Conservation (phyloP, 2,888 invertebrate species). For the Lycia hirtaria region DNA sequence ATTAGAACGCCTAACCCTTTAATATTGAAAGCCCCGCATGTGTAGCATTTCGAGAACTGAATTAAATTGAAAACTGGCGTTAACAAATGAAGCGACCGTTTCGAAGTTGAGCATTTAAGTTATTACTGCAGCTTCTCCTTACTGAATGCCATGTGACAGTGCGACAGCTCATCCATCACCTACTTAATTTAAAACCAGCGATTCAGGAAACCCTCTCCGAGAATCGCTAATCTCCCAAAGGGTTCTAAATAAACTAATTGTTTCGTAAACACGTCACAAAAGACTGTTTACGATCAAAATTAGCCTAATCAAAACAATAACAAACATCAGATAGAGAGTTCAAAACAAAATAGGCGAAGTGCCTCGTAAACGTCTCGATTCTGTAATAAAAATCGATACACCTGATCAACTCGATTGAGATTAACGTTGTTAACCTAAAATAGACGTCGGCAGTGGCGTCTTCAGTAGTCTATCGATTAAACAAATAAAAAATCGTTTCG, state of each 20-base stretch:
- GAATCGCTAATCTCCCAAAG: slow-evolving; percentile 72
- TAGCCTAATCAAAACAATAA: slow-evolving; percentile 63
- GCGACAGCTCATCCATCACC: slow-evolving; percentile 81
- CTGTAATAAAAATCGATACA: slow-evolving; percentile 78
- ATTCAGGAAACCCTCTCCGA: slow-evolving; percentile 72
- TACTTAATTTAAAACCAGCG: slow-evolving; percentile 82
- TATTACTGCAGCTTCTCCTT: slow-evolving; percentile 78
- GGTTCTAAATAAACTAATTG: slow-evolving; percentile 71
- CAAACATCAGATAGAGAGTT: slow-evolving; percentile 64
- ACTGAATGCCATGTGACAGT: slow-evolving; percentile 73
- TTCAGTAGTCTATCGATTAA: slow-evolving; percentile 83
- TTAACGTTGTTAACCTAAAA: slow-evolving; percentile 77
- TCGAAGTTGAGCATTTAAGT: slow-evolving; percentile 77
- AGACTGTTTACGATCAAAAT: slow-evolving; percentile 63
- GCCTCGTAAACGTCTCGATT: slow-evolving; percentile 80
- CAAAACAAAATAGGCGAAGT: slow-evolving; percentile 77
- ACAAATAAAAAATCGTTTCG: slow-evolving; percentile 83
- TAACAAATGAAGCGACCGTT: slow-evolving; percentile 82
- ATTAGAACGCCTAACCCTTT: slow-evolving; percentile 66
- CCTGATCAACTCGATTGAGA: slow-evolving; percentile 77
- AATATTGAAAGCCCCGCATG: slow-evolving; percentile 74
- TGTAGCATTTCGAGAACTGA: slow-evolving; percentile 77
- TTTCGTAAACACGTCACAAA: slow-evolving; percentile 69
- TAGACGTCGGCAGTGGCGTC: slow-evolving; percentile 73
- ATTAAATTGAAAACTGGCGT: slow-evolving; percentile 84